Evolutionary conservation across 2,797 vertebrate species (phyloP).

Genomic region (Podarcis siculus): DNA sequence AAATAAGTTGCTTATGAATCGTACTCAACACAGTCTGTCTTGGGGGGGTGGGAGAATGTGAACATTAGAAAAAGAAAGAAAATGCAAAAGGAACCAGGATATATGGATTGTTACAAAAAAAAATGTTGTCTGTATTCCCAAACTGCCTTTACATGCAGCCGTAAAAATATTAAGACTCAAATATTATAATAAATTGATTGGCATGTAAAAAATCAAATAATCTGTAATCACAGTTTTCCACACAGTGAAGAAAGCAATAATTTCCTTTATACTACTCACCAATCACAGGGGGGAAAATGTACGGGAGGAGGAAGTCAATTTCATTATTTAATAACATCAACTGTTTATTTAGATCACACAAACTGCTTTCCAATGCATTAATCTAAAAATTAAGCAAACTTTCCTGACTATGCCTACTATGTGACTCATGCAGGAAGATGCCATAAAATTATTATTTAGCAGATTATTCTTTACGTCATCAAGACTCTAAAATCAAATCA

Average conservation of each 20-base stretch:
- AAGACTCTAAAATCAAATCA: neutral
- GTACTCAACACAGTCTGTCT: neutral
- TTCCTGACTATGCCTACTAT: neutral
- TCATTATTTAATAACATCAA: slow-evolving; percentile 2
- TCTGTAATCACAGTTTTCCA: neutral
- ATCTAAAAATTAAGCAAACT: neutral
- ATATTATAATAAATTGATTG: neutral
- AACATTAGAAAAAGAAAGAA: neutral
- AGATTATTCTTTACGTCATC: neutral
- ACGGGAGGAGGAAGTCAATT: neutral
- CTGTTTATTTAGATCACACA: neutral
- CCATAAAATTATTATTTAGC: neutral
- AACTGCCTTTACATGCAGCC: neutral
- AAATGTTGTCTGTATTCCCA: neutral
- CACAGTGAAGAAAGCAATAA: neutral
- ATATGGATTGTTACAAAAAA: neutral
- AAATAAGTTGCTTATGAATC: neutral
- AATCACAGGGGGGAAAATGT: neutral
- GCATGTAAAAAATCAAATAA: neutral
- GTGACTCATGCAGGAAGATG: neutral
- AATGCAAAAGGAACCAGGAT: neutral
- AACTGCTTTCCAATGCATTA: neutral
- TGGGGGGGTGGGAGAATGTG: neutral
- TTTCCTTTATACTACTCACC: neutral
- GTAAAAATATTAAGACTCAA: slow-evolving; percentile 5